phyloP scores from a whole-genome alignment of 1,140 invertebrate species.

The Limonius californicus region DNA sequence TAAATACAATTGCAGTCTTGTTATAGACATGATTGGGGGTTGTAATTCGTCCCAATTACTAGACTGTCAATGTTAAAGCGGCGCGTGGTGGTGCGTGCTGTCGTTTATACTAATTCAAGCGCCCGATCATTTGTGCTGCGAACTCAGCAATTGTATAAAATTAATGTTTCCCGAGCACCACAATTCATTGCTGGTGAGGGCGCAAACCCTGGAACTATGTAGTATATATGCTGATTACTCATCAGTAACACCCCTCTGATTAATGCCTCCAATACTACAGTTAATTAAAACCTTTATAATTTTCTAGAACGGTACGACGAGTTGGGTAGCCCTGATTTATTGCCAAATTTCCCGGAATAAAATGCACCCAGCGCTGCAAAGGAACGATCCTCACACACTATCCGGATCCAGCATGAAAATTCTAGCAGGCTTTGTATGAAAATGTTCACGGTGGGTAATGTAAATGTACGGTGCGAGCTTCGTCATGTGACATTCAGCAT shows the following conservation, averaged over 20 bases:
- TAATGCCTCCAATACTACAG: conserved; percentile 23
- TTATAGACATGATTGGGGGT: neutral
- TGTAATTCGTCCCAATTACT: conserved; percentile 24
- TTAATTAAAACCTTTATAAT: conserved; percentile 27
- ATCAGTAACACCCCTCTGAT: conserved; percentile 26
- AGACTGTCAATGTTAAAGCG: conserved; percentile 27
- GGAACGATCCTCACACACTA: neutral
- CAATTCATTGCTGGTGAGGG: conserved; percentile 30
- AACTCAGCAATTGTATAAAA: conserved; percentile 32
- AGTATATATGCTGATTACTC: conserved; percentile 23
- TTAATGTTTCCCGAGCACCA: conserved; percentile 29
- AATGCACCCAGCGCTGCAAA: too few species aligned
- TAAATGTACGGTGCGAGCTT: neutral
- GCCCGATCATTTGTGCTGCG: conserved; percentile 26
- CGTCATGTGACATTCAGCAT: conserved; percentile 10
- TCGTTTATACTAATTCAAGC: conserved; percentile 28
- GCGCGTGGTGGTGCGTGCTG: conserved; percentile 21
- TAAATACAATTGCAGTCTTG: too few species aligned
- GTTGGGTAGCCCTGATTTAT: conserved; percentile 1
- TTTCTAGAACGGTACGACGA: conserved; percentile 16
- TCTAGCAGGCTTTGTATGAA: neutral
- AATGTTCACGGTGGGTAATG: neutral
- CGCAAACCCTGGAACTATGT: conserved; percentile 19
- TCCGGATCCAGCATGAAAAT: neutral
- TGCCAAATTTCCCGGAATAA: neutral